phyloP scores from a whole-genome alignment of 1,140 invertebrate species.

The Drosophila dunni region DNA sequence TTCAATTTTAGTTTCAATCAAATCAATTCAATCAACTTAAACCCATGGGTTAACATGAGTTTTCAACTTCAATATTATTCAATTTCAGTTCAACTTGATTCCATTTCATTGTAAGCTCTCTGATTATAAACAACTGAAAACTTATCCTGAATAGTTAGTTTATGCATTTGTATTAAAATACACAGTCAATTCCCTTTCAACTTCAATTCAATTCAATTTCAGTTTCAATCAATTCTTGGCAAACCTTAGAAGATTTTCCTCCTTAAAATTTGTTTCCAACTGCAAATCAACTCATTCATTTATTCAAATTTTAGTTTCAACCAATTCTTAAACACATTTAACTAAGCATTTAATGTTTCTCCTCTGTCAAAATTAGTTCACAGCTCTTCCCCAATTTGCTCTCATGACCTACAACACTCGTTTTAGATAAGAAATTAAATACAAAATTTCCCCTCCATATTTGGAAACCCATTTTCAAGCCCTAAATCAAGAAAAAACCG shows the following conservation, averaged over 20 bases:
- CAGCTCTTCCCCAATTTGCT: constrained; percentile 33
- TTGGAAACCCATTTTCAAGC: constrained; percentile 2
- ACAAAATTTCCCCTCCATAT: not conserved
- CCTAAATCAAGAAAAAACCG: constrained; percentile 10
- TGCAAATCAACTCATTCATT: constrained; percentile 6
- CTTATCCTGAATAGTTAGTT: no score
- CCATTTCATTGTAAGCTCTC: no score
- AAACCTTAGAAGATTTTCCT: no score
- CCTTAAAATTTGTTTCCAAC: not conserved
- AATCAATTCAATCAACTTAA: no score
- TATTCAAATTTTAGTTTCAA: constrained; percentile 10
- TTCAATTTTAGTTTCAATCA: no score
- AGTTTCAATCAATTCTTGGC: not conserved
- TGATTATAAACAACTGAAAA: no score
- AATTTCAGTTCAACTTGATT: no score
- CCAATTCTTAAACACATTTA: constrained; percentile 3
- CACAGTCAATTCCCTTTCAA: not conserved
- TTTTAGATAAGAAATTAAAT: not conserved
- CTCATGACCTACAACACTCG: constrained; percentile 48
- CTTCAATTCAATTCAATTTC: constrained; percentile 1
- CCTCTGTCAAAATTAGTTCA: constrained; percentile 62
- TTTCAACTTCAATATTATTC: no score
- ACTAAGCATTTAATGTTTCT: not conserved
- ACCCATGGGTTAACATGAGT: no score
- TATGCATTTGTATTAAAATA: no score